These are phyloP conservation scores for Mactra quadrangularis DNA, from an alignment of 1,140 invertebrate genomes.

Conservation along the genomic window DNA sequence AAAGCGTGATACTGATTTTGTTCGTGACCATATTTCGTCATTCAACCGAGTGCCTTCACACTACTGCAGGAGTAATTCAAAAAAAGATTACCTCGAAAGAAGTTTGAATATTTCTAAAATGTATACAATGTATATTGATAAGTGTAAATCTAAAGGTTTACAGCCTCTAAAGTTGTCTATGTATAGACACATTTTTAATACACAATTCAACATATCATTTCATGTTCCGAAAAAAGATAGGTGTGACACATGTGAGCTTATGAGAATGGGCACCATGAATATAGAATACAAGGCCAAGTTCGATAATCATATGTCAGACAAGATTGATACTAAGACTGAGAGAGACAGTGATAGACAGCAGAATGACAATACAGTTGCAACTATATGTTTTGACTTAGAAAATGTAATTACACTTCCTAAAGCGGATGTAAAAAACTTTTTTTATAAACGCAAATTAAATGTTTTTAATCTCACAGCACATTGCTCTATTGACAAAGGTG, in stretches of 20 bases:
- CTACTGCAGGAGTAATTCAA: background rate
- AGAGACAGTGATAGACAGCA: background rate
- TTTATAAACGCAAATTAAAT: conserved; percentile 54
- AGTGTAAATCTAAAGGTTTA: conserved; percentile 28
- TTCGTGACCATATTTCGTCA: conserved; percentile 14
- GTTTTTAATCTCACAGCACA: no score
- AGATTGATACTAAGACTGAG: conserved; percentile 4
- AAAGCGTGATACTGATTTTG: background rate
- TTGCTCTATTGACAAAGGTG: no score
- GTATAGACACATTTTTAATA: conserved; percentile 62
- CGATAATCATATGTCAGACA: background rate
- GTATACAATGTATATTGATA: conserved; percentile 8
- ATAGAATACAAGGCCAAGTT: background rate
- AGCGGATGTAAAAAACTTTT: conserved; percentile 17
- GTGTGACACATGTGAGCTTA: conserved; percentile 49
- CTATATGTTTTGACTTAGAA: conserved; percentile 23
- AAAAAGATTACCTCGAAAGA: conserved; percentile 1
- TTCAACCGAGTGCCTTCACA: conserved; percentile 1
- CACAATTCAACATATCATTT: conserved; percentile 60
- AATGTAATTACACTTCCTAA: conserved; percentile 13
- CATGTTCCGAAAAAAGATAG: no score
- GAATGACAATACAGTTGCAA: background rate
- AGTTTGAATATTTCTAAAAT: background rate
- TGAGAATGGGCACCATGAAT: background rate
- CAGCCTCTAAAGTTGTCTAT: conserved; percentile 38